Base-by-base conservation (phyloP, 2,113 vertebrate genomes). In the Upupa epops region DNA sequence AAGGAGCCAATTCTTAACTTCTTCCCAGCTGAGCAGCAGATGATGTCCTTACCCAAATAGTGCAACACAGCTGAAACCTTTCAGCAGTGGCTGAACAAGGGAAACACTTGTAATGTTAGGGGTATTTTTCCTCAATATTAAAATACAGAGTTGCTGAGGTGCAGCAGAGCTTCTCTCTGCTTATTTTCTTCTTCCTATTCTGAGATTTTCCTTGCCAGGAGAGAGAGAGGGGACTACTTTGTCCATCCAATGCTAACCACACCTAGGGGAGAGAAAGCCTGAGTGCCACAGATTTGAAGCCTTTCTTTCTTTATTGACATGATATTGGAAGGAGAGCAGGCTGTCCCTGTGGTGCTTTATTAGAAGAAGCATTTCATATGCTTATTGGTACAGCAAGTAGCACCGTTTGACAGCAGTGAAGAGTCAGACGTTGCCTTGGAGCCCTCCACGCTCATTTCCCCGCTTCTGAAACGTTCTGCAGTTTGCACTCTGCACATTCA, bases 31-130 rank as follows among this genome's bases (percentile, higher is more conserved):
- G 89, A 79, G 60, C 81, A 65, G 42, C 2, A 9, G 65, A 28
- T 48, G 48, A 51, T 76, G 45, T 71, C 73, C 85, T 70, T 89
- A 17, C 58, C 36, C 26, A 61, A 25, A 40, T 51, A 66, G 78
- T 69, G 71, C 56, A 56, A 74, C 72, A 34, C 75, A 94, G 71
- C 93, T 74, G 93, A 94, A 80, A 17, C 88, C 79, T 92, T 92
- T 89, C 74, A 86, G 93, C 92, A 93, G 63, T 4, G 72, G 74
- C 1, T 66, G 52, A 84, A 55, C 65, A 32, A 70, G 48, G 46
- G 70, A 68, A 76, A 74, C 22, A 17, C 8, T 88, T 73, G 64
- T 31, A 46, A 65, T 78, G 37, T 29, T 46, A 5, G 40, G 40
- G 40, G 11, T 52, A 64, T 76, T 48, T 75, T 42, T 32, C 42